These are phyloP conservation scores for Caenorhabditis afra DNA, from an alignment of 2,888 invertebrate species.

Conservation along the genomic window DNA sequence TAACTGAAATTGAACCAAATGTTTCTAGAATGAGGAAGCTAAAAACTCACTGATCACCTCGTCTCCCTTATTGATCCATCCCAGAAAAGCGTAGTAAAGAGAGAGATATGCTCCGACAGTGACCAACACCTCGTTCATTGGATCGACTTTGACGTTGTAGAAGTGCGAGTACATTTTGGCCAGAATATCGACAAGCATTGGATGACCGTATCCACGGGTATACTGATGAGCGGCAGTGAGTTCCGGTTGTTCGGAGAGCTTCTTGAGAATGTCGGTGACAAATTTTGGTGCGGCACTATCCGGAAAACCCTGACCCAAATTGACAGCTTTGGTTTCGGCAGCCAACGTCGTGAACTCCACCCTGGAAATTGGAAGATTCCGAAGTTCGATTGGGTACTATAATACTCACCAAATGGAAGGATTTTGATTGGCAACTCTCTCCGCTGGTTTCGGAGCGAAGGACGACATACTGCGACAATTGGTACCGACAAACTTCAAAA, in stretches of 20 bases:
- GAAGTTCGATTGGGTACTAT: background rate
- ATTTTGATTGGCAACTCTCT: constrained; percentile 55
- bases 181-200: constrained; percentile 88
- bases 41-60: constrained; percentile 81
- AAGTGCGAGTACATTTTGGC: constrained; percentile 90
- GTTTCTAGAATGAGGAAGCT: background rate
- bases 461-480: constrained; percentile 49
- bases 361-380: constrained; percentile 67
- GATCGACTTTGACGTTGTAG: constrained; percentile 87
- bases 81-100: constrained; percentile 89
- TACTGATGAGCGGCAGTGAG: constrained; percentile 78
- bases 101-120: constrained; percentile 96
- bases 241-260: constrained; percentile 73
- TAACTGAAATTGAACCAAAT: constrained; percentile 82
- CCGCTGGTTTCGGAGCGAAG: constrained; percentile 54
- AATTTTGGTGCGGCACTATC: constrained; percentile 78
- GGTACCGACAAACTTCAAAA: constrained; percentile 43
- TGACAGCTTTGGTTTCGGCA: constrained; percentile 78
- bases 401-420: constrained; percentile 67
- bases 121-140: constrained; percentile 88
- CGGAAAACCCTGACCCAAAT: constrained; percentile 80
- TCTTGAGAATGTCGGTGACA: constrained; percentile 73
- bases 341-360: constrained; percentile 80
- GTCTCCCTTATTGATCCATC: constrained; percentile 88
- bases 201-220: constrained; percentile 77